Evolutionary conservation across 2,888 invertebrate genomes (phyloP), one percentile per base, ranked within the genome.

Genomic region (Cinara cedri): DNA sequence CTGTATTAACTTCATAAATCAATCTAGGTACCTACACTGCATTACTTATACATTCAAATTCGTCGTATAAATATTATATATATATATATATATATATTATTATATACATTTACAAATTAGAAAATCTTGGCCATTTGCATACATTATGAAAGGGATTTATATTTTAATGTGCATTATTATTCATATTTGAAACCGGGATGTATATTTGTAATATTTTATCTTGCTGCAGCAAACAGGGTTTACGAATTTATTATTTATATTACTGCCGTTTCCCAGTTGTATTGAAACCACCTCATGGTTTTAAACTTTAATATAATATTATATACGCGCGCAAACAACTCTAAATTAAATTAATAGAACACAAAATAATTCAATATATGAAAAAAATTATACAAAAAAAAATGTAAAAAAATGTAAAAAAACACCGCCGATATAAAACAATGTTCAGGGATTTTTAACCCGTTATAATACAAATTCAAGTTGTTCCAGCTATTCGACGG

Each of bases 131-230:
- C 42, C 42, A 54, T 74, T 74, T 54, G 51, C 51, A 42, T 42
- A 54, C n/a, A 65, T 65, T 75, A 74, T 54, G 42, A 65, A 65
- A 65, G 44, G 54, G 74, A 65, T 75, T 75, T 65, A 21, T 63
- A 54, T 42, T 63, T 74, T 54, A 54, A 65, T 54, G 21, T n/a
- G 42, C 19, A 54, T 54, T 54, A 75, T 75, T 65, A 75, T 75
- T 54, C 74, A 54, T 51, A 63, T 74, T 42, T 63, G 42, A 54
- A 54, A 63, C 11, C 65, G 13, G 51, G 21, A 42, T 21, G 74
- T 16, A 51, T 46, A 71, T 63, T 54, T 42, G 63, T 21, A 24
- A 63, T 42, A 74, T 74, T 63, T 63, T 54, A 63, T 74, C 42
- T 1, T 10, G 13, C 34, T 34, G 34, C 34, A 34, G 6, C 51